Base-by-base conservation (phyloP, 2,797 vertebrate species). In the Tinamus major region DNA sequence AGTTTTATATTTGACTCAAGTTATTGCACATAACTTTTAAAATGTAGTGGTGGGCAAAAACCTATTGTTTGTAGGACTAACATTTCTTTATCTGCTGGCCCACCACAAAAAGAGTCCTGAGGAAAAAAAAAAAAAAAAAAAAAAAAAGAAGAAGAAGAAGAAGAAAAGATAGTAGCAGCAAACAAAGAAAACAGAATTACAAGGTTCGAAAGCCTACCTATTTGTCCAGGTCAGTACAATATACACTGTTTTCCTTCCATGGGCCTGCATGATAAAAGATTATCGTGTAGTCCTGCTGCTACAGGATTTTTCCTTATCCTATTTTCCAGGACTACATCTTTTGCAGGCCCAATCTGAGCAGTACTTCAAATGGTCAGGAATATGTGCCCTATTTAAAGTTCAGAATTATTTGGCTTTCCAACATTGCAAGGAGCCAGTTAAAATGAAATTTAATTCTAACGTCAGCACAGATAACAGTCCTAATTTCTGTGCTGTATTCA, bases 381-480 rank as follows among this genome's bases (percentile, higher is more conserved):
- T 6, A 29, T 7, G 12, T 0, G 3, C 39, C 8, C 8, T 11
- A 56, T 6, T 13, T 49, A 61, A n/a, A 1, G 3, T 9, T 4
- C 5, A 2, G 6, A 49, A 39, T 29, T 56, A 37, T 24, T 35
- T 65, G 8, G 3, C 15, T 77, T 74, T 13, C 20, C 10, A 39
- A 23, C 7, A 23, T 1, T 2, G 4, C 3, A 4, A 70, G 69
- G 1, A 6, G 1, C 6, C 29, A 31, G 9, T n/a, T 51, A 46
- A 61, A 12, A 77, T 55, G 53, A 89, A 65, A 87, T 10, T 2
- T 17, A 46, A 51, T 65, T 72, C 0, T 1, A 3, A 17, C 58
- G 4, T 64, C 18, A 27, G 13, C 9, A 31, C 5, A 68, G 26
- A 5, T 15, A 59, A 33, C 13, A 85, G 19, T 53, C 5, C 9